phyloP scores from a whole-genome alignment of 2,797 vertebrate genomes.

The Gymnocypris eckloni region DNA sequence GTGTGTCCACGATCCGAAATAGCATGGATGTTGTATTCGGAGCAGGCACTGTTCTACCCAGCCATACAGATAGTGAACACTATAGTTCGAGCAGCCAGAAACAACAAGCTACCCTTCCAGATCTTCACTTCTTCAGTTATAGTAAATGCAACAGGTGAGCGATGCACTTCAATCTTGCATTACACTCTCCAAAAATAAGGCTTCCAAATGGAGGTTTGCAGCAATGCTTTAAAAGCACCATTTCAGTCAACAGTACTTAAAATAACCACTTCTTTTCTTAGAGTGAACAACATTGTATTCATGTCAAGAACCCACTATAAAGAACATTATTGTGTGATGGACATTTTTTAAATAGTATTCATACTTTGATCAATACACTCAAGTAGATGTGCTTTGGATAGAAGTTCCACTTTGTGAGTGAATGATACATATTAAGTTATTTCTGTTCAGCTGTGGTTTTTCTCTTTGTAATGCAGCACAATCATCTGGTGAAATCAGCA shows the following conservation, averaged over 20 bases:
- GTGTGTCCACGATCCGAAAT: slow-evolving; percentile 52
- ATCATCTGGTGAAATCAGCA: slow-evolving; percentile 52
- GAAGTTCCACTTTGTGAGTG: background rate
- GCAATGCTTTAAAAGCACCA: no score
- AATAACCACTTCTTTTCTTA: no score
- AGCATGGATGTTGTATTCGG: slow-evolving; percentile 34
- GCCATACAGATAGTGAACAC: slow-evolving; percentile 51
- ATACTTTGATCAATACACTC: background rate
- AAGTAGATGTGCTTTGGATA: background rate
- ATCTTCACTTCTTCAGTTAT: slow-evolving; percentile 55
- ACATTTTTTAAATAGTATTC: background rate
- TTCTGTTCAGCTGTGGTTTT: background rate
- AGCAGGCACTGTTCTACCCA: slow-evolving; percentile 32
- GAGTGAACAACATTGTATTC: no score
- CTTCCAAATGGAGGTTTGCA: no score
- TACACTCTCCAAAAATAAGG: no score
- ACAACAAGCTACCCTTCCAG: slow-evolving; percentile 57
- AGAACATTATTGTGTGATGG: no score
- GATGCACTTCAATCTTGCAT: no score
- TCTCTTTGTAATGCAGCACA: slow-evolving; percentile 21
- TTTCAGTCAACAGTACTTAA: no score
- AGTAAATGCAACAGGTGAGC: slow-evolving; percentile 59
- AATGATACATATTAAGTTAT: background rate
- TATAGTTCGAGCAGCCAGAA: slow-evolving; percentile 58
- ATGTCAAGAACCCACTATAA: no score